Evolutionary conservation across 2,888 invertebrate genomes (phyloP).

Genomic region (Diarsia rubi): DNA sequence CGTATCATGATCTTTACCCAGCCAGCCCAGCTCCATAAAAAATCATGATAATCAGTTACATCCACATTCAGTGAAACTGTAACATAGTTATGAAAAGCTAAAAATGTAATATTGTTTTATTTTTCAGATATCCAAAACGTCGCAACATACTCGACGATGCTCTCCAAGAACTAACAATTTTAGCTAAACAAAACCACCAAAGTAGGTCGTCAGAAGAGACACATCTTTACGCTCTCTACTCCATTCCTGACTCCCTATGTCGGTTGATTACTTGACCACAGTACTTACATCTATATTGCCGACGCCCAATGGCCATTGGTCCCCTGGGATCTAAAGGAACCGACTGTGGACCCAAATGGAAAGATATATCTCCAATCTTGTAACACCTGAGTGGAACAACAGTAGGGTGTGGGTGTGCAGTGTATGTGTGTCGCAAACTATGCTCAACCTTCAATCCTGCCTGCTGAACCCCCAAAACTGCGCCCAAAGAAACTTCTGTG

Average conservation of each 20-base stretch:
- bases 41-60: neutral
- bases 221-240: slow-evolving; percentile 82
- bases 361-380: neutral
- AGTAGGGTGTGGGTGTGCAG: neutral
- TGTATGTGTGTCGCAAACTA: neutral
- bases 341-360: neutral
- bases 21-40: too few relatives aligned
- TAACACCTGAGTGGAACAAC: neutral
- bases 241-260: slow-evolving; percentile 84
- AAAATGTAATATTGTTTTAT: neutral
- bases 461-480: neutral
- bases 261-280: slow-evolving; percentile 73
- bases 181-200: slow-evolving; percentile 78
- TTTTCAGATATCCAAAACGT: slow-evolving; percentile 78
- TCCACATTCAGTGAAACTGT: neutral
- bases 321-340: neutral
- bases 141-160: slow-evolving; percentile 82
- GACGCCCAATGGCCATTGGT: neutral
- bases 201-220: slow-evolving; percentile 79
- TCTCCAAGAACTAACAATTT: slow-evolving; percentile 74
- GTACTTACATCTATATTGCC: neutral
- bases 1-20: too few relatives aligned
- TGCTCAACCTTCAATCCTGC: neutral
- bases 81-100: neutral
- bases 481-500: neutral